phyloP scores from a whole-genome alignment of 2,888 invertebrate species.

The Polydrusus pterygomalis region DNA sequence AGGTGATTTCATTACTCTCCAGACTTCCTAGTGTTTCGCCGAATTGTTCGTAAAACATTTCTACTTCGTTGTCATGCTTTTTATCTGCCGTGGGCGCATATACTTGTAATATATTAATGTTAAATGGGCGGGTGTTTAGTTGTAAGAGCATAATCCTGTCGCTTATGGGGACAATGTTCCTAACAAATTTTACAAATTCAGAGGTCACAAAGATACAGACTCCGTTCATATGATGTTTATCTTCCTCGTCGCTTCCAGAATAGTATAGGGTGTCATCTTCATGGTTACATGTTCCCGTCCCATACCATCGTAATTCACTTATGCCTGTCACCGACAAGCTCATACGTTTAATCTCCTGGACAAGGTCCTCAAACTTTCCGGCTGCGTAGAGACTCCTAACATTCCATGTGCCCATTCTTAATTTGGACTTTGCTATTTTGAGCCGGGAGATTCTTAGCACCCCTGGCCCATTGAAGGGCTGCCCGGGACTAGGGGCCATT shows the following conservation, averaged over 20 bases:
- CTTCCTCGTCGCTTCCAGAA: not conserved
- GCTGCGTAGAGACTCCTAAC: conserved; percentile 46
- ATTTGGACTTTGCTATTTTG: too few relatives aligned
- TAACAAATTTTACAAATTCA: not conserved
- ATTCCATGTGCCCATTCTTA: too few relatives aligned
- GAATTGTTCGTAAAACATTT: not conserved
- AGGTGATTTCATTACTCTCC: not conserved
- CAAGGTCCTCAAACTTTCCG: conserved; percentile 7
- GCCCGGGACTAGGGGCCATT: not conserved
- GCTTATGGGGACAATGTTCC: not conserved
- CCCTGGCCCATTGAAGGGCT: not conserved
- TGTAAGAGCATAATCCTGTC: conserved; percentile 2
- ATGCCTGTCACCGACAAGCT: not conserved
- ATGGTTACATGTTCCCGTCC: conserved; percentile 27
- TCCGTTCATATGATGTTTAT: not conserved
- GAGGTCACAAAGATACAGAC: not conserved
- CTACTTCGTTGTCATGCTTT: conserved; percentile 7
- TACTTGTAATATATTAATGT: conserved; percentile 12
- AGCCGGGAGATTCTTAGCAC: too few relatives aligned
- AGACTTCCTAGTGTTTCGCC: not conserved
- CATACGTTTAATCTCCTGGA: conserved; percentile 39
- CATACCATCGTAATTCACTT: conserved; percentile 47
- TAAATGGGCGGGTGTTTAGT: not conserved
- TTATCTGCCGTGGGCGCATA: conserved; percentile 1
- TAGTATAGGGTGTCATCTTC: conserved; percentile 1